phyloP scores from a whole-genome alignment of 2,113 vertebrate species.

The Phyllostomus discolor region DNA sequence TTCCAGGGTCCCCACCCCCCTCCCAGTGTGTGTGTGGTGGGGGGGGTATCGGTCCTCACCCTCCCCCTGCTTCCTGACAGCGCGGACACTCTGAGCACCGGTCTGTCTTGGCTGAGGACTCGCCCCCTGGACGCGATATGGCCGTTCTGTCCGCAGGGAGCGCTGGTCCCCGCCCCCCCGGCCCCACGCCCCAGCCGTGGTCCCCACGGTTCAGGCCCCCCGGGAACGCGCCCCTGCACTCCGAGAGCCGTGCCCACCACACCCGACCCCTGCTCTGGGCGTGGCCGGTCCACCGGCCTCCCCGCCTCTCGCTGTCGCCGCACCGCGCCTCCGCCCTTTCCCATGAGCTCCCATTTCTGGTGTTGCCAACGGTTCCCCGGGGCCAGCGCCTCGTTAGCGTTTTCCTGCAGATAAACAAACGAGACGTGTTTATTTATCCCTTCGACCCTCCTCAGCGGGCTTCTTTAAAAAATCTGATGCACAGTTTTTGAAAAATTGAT shows the following conservation, averaged over 20 bases:
- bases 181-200: neutral
- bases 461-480: neutral
- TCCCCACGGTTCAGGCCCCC: too few relatives aligned
- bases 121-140: neutral
- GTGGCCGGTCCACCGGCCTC: rapidly evolving
- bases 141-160: too few relatives aligned
- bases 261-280: neutral
- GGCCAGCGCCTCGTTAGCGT: too few relatives aligned
- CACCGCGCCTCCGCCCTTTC: rapidly evolving
- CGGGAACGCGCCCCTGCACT: too few relatives aligned
- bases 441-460: neutral
- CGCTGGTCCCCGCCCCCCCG: too few relatives aligned
- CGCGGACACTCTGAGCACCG: too few relatives aligned
- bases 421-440: neutral
- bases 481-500: too few relatives aligned
- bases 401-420: neutral
- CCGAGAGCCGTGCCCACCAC: too few relatives aligned
- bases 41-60: neutral
- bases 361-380: neutral
- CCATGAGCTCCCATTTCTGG: neutral
- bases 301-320: rapidly evolving
- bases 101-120: neutral
- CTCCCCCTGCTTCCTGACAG: too few relatives aligned
- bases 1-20: too few relatives aligned
- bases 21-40: neutral